Evolutionary conservation across 2,797 vertebrate species (phyloP), one percentile per base, ranked within the genome.

Genomic region (Pampus argenteus): DNA sequence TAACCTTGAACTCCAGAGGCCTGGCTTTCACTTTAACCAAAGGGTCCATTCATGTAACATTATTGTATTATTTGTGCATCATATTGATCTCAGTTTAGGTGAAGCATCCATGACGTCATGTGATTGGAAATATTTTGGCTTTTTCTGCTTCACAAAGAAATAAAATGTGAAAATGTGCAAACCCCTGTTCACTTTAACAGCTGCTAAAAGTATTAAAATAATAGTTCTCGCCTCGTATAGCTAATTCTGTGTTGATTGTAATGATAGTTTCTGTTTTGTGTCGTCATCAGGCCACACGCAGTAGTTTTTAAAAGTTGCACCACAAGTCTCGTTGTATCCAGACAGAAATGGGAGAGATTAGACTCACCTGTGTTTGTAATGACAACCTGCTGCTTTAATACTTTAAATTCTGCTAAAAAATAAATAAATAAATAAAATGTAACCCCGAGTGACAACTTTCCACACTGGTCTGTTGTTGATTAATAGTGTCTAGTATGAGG

Each of bases 21-120:
- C 28, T 51, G 60, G 65, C 60, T 63, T 76, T 75, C 63, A 69
- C 59, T 80, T 82, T 69, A 77, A 85, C 84, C 85, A 84, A 87
- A 86, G 71, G 83, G 83, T 80, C 74, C 66, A 13, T 69, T 6
- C n/a, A 13, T 71, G 34, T 68, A 77, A 62, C 67, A 66, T 29
- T 25, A 2, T 66, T 66, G 18, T 70, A 26, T 80, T 74, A 17
- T 76, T 82, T 87, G 49, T 84, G 82, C 70, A 55, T 84, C 50
- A 26, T 68, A 65, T 45, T 65, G 18, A 79, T 36, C 38, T 73
- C 7, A 14, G 20, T 64, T 73, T 69, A 44, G 79, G 79, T 56
- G 4, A 79, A 66, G 11, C 83, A 48, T 91, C 83, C 82, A 49
- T 50, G 4, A 4, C 51, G 38, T 69, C 31, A 36, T 29, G 23